Evolutionary conservation across 2,113 vertebrate species (phyloP).

Genomic region (Rhombomys opimus): DNA sequence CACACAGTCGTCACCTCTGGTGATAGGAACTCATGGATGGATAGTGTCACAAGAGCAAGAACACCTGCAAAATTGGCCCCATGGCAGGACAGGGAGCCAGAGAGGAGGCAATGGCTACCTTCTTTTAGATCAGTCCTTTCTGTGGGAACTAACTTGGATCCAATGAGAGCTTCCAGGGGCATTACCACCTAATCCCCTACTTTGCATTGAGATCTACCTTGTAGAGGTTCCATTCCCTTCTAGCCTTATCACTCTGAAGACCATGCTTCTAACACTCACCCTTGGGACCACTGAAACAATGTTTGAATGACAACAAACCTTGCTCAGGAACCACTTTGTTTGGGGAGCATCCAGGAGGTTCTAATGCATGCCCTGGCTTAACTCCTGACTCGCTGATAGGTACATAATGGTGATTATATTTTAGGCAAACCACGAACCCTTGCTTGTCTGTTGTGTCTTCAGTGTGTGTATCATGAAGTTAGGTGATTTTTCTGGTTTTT

Average conservation of each 20-base stretch:
- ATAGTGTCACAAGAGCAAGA: neutral
- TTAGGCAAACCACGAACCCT: neutral
- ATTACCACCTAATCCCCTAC: neutral
- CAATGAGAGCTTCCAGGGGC: neutral
- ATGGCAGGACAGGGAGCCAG: neutral
- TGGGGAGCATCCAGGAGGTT: conserved; percentile 21
- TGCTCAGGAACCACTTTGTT: neutral
- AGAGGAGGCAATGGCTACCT: neutral
- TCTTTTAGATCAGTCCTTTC: neutral
- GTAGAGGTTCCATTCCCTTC: neutral
- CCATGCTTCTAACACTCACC: neutral
- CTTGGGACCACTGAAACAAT: neutral
- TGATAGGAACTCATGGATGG: neutral
- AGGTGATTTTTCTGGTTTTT: neutral
- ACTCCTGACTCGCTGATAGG: neutral
- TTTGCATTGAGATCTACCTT: neutral
- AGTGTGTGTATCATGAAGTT: neutral
- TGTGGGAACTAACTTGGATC: neutral
- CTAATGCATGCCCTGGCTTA: neutral
- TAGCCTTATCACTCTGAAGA: neutral
- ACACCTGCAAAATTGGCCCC: neutral
- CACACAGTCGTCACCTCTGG: neutral
- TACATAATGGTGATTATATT: conserved; percentile 9
- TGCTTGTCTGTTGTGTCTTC: neutral
- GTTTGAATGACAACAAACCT: neutral